Evolutionary conservation across 2,888 invertebrate species (phyloP).

Genomic region (Geophilus truncorum): DNA sequence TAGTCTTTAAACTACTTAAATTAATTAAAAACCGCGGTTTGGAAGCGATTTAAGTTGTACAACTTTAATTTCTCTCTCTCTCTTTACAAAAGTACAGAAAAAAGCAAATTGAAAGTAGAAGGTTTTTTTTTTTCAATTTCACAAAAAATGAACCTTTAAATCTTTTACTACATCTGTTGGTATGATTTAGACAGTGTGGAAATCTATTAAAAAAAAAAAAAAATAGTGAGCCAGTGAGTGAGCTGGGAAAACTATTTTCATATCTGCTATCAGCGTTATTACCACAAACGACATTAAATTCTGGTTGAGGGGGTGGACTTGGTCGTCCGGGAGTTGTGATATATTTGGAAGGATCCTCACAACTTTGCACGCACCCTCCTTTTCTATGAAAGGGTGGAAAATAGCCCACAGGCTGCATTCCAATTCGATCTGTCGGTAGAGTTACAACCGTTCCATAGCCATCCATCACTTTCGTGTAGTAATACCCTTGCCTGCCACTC

Average conservation of each 20-base stretch:
- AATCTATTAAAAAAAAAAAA: background rate
- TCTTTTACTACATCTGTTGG: background rate
- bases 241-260: background rate
- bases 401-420: conserved; percentile 27
- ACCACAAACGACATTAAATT: background rate
- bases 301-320: background rate
- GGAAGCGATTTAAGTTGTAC: background rate
- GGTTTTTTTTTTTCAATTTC: background rate
- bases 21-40: background rate
- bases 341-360: conserved; percentile 21
- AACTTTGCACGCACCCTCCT: conserved; percentile 25
- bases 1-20: background rate
- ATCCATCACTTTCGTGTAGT: conserved; percentile 21
- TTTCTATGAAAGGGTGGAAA: conserved; percentile 18
- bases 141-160: background rate
- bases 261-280: background rate
- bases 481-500: conserved; percentile 24
- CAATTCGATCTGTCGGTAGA: conserved; percentile 27
- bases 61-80: background rate
- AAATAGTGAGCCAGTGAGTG: background rate
- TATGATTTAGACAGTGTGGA: background rate
- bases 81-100: background rate
- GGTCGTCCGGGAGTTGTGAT: background rate
- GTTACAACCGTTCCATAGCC: conserved; percentile 23
- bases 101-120: background rate